phyloP scores from a whole-genome alignment of 2,797 vertebrate species.

The Manis javanica region DNA sequence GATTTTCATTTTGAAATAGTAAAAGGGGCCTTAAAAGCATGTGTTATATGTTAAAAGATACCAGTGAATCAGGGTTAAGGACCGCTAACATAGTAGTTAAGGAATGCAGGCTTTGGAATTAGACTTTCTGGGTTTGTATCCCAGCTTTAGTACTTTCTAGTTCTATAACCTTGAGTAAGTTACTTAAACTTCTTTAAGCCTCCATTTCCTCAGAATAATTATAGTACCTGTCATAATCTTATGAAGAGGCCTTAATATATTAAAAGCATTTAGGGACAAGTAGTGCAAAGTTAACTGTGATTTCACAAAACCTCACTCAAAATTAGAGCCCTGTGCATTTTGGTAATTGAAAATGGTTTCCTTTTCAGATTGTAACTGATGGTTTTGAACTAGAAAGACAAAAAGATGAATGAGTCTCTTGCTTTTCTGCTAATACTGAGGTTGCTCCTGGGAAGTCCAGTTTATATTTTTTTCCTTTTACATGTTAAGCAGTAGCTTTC shows the following conservation, averaged over 20 bases:
- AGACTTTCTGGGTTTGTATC: neutral
- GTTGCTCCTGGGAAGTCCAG: neutral
- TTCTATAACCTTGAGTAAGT: neutral
- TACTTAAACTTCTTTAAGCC: neutral
- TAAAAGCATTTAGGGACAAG: neutral
- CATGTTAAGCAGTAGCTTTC: neutral
- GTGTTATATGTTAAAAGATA: neutral
- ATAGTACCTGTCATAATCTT: neutral
- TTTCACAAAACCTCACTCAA: neutral
- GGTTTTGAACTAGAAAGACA: neutral
- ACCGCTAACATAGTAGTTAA: neutral
- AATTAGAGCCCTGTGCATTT: neutral
- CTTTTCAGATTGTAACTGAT: neutral
- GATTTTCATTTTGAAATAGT: conserved; percentile 14
- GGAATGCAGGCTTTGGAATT: neutral
- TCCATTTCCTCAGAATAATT: conserved; percentile 33
- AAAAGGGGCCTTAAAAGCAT: neutral
- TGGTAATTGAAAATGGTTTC: neutral
- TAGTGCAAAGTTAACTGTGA: neutral
- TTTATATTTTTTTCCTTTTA: neutral
- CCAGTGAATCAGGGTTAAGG: neutral
- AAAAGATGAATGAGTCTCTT: neutral
- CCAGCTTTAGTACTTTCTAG: neutral
- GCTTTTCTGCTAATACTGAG: neutral
- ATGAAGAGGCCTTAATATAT: neutral